Base-by-base conservation (phyloP, 2,888 invertebrate genomes). In the Epirrhoe alternata region DNA sequence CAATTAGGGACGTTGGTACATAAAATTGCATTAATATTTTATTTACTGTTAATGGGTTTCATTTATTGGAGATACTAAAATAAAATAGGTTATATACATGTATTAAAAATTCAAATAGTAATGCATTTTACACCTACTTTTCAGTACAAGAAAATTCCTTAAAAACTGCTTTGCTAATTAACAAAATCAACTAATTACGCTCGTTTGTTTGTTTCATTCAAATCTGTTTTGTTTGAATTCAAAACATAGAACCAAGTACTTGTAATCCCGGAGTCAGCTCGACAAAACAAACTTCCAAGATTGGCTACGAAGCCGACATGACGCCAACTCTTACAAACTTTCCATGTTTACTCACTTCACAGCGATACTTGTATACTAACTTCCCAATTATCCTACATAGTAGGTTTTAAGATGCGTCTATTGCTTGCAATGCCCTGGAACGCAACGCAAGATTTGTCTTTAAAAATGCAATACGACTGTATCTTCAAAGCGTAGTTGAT, bases 341-440 rank as follows among this genome's bases (percentile, higher is more conserved):
- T 83, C 84, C 82, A 88, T 89, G 87, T 90, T 90, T 88, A 87
- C 87, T 84, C 84, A 81, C 84, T 77, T 78, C 78, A 77, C 80
- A 84, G 85, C 85, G 86, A 86, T 86, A 86, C 86, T 84, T 83
- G 82, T 30, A 14, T 49, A 51, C 88, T 90, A 90, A 90, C 90
- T 89, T 85, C 85, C 80, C 82, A 88, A 89, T 90, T 90, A 88
- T 42, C 51, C 12, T 12, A 51, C 47, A 16, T 16, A 14, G 47
- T 45, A 42, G n/a, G n/a, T n/a, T n/a, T 24, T 24, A 24, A 24
- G 24, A 24, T 24, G 24, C 24, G 24, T 24, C 24, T 24, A 24
- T 1, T 1, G 24, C 24, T 24, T 24, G 24, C 24, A 24, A 24
- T 24, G 24, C 1, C n/a, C 24, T 24, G 24, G 24, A 24, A 24